A percentile compares a stretch with the other conserved stretches of the same genome.
phyloP scores from a whole-genome alignment of 2,888 invertebrate genomes.

The Syrista parreyssii region DNA sequence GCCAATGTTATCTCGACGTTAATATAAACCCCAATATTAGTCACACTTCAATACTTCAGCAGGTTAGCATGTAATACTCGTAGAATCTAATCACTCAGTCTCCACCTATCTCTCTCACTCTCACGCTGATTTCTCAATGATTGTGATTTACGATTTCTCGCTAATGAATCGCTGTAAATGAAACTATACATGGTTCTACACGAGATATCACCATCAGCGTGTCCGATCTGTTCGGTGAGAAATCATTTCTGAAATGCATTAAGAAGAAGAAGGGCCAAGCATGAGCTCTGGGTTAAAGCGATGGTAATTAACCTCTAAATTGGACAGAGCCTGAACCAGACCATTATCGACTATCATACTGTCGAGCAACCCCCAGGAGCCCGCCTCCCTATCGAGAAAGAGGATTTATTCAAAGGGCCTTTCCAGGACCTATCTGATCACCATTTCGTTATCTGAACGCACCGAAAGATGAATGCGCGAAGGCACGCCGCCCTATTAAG shows the following conservation, averaged over 20 bases:
- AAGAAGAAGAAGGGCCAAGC: neutral
- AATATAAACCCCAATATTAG: constrained; percentile 33
- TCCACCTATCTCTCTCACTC: neutral
- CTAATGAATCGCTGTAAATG: neutral
- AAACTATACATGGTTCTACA: neutral
- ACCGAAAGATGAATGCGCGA: neutral
- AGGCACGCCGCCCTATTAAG: neutral
- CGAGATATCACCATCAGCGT: neutral
- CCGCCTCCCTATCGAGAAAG: constrained; percentile 46
- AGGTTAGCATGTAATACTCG: neutral
- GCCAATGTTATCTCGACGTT: constrained; percentile 30
- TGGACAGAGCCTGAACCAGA: constrained; percentile 49
- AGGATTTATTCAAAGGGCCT: constrained; percentile 54
- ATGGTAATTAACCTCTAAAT: constrained; percentile 58
- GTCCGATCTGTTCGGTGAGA: constrained; percentile 2
- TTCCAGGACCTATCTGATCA: constrained; percentile 40
- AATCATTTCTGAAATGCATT: constrained; percentile 6
- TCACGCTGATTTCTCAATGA: neutral
- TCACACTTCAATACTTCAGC: constrained; percentile 37
- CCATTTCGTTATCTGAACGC: constrained; percentile 47
- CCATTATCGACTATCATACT: constrained; percentile 55
- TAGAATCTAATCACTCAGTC: neutral
- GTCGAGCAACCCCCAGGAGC: constrained; percentile 35
- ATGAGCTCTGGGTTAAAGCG: constrained; percentile 47
- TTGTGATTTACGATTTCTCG: neutral